Conservation (phyloP, 2,113 vertebrate species). For the Nymphicus hollandicus region DNA sequence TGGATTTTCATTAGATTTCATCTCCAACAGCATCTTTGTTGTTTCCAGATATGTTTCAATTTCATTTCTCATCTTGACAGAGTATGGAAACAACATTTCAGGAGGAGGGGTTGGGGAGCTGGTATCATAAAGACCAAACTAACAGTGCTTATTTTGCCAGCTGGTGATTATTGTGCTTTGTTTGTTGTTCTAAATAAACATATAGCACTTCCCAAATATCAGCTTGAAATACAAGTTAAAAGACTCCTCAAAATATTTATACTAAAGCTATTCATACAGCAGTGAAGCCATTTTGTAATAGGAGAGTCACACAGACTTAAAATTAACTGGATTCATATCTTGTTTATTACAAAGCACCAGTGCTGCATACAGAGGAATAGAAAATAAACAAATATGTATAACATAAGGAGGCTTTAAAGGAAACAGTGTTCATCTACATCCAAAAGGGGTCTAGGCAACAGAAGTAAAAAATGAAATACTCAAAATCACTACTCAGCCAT, state of each 20-base stretch:
- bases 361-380: background rate
- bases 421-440: background rate
- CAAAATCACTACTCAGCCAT: background rate
- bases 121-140: background rate
- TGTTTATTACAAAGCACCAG: background rate
- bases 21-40: background rate
- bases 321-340: background rate
- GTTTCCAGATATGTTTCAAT: conserved; percentile 15
- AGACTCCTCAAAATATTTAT: background rate
- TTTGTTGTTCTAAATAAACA: background rate
- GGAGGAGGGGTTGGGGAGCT: background rate
- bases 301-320: background rate
- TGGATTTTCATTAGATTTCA: conserved; percentile 25
- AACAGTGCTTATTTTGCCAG: background rate
- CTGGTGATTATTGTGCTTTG: background rate
- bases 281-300: background rate
- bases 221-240: background rate
- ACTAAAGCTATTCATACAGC: background rate
- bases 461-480: background rate
- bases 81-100: background rate
- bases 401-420: background rate
- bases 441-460: background rate
- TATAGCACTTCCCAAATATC: background rate
- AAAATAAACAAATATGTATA: background rate
- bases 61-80: background rate